A percentile compares a stretch with the other conserved stretches of the same genome.
These are phyloP conservation scores for Nothocercus julius DNA, from an alignment of 2,113 vertebrate species.

Conservation along the genomic window DNA sequence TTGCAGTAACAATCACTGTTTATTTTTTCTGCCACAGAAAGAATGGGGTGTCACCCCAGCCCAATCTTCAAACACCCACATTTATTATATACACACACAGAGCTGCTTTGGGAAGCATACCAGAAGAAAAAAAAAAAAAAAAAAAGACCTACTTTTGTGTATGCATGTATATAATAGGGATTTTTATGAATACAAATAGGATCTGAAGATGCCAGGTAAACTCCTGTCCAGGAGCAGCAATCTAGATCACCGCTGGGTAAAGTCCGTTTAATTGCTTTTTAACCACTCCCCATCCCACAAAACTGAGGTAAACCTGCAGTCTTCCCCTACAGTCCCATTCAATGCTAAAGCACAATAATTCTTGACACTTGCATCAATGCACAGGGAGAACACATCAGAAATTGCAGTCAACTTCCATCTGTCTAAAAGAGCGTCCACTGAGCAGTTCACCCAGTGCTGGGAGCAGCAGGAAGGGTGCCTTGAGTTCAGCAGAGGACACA, in stretches of 20 bases:
- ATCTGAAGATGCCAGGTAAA: not conserved
- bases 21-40: not conserved
- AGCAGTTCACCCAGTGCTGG: not conserved
- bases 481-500: not conserved
- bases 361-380: not conserved
- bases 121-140: not conserved
- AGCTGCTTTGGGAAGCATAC: not conserved
- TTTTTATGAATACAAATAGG: not conserved
- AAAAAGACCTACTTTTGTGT: not conserved
- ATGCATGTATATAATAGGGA: not conserved
- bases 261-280: not conserved
- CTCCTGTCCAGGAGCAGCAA: not conserved
- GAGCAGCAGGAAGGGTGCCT: not conserved
- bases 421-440: not conserved
- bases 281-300: not conserved
- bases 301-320: not conserved
- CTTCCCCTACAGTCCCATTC: not conserved
- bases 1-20: not conserved
- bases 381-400: not conserved
- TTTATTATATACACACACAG: not conserved
- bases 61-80: not conserved
- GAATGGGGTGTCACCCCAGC: not conserved
- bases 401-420: not conserved
- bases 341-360: not conserved
- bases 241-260: not conserved